These are phyloP conservation scores for Cryptotermes secundus DNA, from an alignment of 1,140 invertebrate genomes.

Conservation along the genomic window DNA sequence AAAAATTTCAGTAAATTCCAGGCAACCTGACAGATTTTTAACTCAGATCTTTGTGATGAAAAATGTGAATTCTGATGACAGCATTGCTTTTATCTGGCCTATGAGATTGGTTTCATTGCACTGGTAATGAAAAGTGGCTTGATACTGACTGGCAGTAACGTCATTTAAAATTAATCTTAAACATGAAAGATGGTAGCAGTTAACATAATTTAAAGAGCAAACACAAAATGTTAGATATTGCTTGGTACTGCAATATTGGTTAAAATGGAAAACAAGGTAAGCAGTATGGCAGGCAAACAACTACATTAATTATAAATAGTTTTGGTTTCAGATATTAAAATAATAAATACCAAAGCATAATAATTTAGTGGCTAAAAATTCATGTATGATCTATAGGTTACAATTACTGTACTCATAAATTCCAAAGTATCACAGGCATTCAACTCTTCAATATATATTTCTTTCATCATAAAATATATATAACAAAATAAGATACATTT, in stretches of 20 bases:
- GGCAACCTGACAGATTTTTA: too few relatives aligned
- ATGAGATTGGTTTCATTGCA: too few relatives aligned
- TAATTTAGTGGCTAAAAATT: not conserved
- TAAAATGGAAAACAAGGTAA: not conserved
- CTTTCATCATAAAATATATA: not conserved
- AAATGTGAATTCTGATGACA: too few relatives aligned
- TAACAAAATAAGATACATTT: slow-evolving; percentile 18
- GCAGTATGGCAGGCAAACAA: not conserved
- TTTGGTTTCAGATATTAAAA: not conserved
- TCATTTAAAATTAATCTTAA: too few relatives aligned
- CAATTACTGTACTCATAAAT: not conserved
- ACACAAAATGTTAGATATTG: not conserved
- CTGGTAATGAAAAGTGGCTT: too few relatives aligned
- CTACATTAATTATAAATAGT: not conserved
- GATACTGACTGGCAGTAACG: too few relatives aligned
- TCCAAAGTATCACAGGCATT: slow-evolving; percentile 15
- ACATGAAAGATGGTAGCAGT: not conserved
- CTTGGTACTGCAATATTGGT: not conserved
- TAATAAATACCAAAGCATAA: slow-evolving; percentile 10
- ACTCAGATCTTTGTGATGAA: too few relatives aligned
- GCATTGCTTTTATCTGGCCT: too few relatives aligned
- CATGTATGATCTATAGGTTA: not conserved
- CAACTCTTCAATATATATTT: not conserved
- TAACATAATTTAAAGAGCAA: not conserved
- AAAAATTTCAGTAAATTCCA: too few relatives aligned